A percentile compares a stretch with the other conserved stretches of the same genome.
These are phyloP conservation scores for Hybognathus amarus DNA, from an alignment of 2,797 vertebrate genomes.

Conservation along the genomic window DNA sequence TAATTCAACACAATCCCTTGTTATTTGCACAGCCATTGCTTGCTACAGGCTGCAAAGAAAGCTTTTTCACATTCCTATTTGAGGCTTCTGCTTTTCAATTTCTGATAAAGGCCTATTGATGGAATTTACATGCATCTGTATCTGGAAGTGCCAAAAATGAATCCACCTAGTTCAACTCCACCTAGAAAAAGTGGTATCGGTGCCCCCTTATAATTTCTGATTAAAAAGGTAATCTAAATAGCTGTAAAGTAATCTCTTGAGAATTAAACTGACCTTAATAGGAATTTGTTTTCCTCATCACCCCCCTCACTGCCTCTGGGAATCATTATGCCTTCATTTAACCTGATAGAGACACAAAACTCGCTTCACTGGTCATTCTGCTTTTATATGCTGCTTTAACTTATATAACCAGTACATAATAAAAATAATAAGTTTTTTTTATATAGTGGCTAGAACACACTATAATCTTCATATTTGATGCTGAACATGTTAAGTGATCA, in stretches of 20 bases:
- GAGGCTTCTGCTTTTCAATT: too few species aligned
- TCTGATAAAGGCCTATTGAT: too few species aligned
- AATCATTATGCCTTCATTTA: constrained; percentile 10
- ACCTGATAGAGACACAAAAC: constrained; percentile 11
- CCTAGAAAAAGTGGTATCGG: too few species aligned
- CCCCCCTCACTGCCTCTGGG: background rate
- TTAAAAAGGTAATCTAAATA: background rate
- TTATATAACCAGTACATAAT: background rate
- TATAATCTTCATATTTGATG: constrained; percentile 2
- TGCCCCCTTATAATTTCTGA: background rate
- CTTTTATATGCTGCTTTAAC: background rate
- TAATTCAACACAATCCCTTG: too few species aligned
- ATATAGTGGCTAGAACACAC: background rate
- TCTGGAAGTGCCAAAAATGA: too few species aligned
- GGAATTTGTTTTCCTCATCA: constrained; percentile 34
- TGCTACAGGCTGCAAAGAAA: too few species aligned
- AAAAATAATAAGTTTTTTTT: background rate
- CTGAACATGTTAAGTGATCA: background rate
- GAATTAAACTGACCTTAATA: constrained; percentile 54
- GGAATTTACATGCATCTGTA: too few species aligned
- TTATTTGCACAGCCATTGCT: too few species aligned
- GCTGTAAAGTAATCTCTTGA: background rate
- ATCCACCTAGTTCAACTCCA: too few species aligned
- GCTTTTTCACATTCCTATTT: too few species aligned
- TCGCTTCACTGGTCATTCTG: background rate